A percentile compares a stretch with the other conserved stretches of the same genome.
These are phyloP conservation scores for Chrysemys picta DNA, from an alignment of 2,113 vertebrate species.

Conservation along the genomic window DNA sequence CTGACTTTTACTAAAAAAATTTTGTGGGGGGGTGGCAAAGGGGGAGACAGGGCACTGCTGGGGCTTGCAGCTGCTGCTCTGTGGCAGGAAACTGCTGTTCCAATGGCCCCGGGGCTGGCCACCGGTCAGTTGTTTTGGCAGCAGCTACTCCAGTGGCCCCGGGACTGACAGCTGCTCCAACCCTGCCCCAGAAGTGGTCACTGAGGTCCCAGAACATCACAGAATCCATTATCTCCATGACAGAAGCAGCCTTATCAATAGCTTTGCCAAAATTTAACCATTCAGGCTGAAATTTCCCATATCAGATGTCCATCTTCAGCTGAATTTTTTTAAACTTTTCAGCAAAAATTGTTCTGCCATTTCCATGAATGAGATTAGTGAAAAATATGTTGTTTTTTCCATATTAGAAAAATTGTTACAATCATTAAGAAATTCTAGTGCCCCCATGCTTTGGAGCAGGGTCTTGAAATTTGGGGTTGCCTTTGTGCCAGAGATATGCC, in stretches of 20 bases:
- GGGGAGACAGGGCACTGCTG: too few species aligned
- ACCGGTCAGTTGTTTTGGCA: too few species aligned
- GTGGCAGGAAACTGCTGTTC: too few species aligned
- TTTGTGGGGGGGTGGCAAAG: rapidly evolving
- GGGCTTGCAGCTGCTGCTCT: too few species aligned
- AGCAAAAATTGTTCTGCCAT: neutral
- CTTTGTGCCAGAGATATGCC: neutral
- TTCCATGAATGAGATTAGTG: neutral
- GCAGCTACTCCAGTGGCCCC: too few species aligned
- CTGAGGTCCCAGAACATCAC: too few species aligned
- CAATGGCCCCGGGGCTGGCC: too few species aligned
- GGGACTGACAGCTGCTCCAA: too few species aligned
- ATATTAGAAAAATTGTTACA: neutral
- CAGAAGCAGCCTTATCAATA: neutral
- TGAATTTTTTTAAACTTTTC: neutral
- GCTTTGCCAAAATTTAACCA: neutral
- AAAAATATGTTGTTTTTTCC: neutral
- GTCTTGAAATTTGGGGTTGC: neutral
- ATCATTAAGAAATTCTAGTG: neutral
- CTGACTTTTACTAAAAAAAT: too few species aligned
- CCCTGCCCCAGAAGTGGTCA: too few species aligned
- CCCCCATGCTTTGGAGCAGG: neutral
- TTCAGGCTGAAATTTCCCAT: neutral
- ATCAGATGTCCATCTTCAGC: neutral
- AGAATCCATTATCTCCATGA: too few species aligned